Conservation (phyloP, 1,140 invertebrate genomes). For the Lasioglossum baleicum region DNA sequence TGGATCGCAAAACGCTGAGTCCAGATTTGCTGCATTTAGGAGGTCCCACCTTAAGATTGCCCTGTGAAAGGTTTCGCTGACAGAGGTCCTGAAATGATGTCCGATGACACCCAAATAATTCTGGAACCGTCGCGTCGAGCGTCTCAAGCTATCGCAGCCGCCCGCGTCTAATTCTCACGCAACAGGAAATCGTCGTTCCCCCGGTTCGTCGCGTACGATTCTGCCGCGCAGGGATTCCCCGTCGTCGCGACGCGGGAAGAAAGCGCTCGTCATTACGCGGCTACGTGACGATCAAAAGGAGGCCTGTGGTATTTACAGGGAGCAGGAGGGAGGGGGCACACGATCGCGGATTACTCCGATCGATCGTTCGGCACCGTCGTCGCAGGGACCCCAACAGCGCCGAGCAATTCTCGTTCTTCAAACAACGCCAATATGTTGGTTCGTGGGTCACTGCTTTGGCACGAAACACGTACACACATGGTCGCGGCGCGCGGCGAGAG, state of each 20-base stretch:
- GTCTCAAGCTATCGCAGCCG: no score
- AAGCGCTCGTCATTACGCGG: conserved; percentile 52
- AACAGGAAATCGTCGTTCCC: conserved; percentile 34
- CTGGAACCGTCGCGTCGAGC: no score
- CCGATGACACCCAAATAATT: no score
- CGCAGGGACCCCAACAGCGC: conserved; percentile 59
- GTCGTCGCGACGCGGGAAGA: conserved; percentile 23
- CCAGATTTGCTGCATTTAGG: no score
- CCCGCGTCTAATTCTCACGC: background rate
- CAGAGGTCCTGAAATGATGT: no score
- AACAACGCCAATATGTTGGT: conserved; percentile 75
- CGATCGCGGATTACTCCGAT: conserved; percentile 46
- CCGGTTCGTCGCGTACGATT: conserved; percentile 18
- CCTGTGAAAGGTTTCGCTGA: no score
- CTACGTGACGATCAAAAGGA: conserved; percentile 55
- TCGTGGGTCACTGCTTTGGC: conserved; percentile 72
- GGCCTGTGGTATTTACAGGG: conserved; percentile 46
- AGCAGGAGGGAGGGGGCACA: conserved; percentile 9
- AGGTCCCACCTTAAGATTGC: no score
- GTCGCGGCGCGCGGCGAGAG: conserved; percentile 16
- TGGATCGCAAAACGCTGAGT: no score
- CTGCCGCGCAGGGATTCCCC: conserved; percentile 4
- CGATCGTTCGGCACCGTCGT: conserved; percentile 48
- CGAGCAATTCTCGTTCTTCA: conserved; percentile 71
- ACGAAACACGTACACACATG: conserved; percentile 62